phyloP scores from a whole-genome alignment of 2,113 vertebrate species.

The Uria aalge region DNA sequence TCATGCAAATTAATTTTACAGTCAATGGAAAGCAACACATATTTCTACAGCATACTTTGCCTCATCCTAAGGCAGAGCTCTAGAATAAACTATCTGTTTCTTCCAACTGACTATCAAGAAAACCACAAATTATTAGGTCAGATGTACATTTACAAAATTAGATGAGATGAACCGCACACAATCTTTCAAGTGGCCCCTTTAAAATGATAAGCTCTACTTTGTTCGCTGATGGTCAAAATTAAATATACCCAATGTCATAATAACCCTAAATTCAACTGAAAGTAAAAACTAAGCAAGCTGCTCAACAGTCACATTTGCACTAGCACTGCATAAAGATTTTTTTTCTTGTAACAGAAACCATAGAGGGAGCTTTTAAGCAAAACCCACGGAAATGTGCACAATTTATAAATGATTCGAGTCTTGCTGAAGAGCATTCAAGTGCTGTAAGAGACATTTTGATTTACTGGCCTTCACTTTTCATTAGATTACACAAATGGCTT shows the following conservation, averaged over 20 bases:
- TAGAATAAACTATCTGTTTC: neutral
- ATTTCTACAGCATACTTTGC: neutral
- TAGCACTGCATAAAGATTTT: neutral
- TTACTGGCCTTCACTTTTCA: neutral
- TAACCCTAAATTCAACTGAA: neutral
- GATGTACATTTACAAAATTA: neutral
- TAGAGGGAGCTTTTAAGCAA: neutral
- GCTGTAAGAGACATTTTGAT: neutral
- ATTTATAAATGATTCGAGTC: neutral
- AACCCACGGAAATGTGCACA: neutral
- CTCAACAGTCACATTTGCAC: neutral
- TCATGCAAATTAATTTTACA: neutral
- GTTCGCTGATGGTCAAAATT: fast-evolving
- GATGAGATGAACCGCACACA: neutral
- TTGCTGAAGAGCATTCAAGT: neutral
- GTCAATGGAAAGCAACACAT: neutral
- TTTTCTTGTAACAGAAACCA: neutral
- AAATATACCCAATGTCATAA: neutral
- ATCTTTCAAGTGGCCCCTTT: neutral
- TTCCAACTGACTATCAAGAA: neutral
- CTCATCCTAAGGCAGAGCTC: neutral
- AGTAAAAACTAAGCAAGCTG: neutral
- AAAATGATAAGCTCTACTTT: neutral
- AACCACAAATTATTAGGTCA: neutral
- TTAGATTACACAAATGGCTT: neutral